Base-by-base conservation (phyloP, 2,113 vertebrate species). In the Coturnix japonica region DNA sequence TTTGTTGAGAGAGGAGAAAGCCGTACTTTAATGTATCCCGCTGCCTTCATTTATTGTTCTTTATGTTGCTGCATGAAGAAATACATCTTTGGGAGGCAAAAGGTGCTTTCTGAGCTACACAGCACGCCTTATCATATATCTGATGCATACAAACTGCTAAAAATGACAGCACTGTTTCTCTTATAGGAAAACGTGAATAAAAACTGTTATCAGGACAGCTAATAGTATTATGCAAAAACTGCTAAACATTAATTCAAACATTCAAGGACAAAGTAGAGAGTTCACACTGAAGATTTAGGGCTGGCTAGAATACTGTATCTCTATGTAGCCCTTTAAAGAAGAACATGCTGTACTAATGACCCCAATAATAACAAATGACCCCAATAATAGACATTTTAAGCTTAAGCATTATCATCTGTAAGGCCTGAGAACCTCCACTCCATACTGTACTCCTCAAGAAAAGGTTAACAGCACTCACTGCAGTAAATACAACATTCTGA, bases 401-500 rank as follows among this genome's bases (percentile, higher is more conserved):
- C 64, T 95, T 59, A 76, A 86, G 61, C 51, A 39, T 65, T 14
- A 49, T 7, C 30, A 57, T 41, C 41, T 25, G 15, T 35, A 41
- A 70, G 54, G 74, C 46, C 73, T 31, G 43, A 56, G 41, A 46
- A 25, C 43, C 20, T 71, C 30, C 31, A 11, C 11, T 33, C 69
- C 30, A 22, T 5, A 37, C 22, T 3, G 7, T 19, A 39, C 39
- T 81, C 35, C 85, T 83, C 77, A 87, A 87, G 60, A 53, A 66
- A 93, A 93, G 49, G 54, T 31, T 87, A 94, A 94, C 69, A 83
- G 69, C 57, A 51, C 77, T 59, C 30, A 67, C 72, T 89, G 51
- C 86, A 90, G 35, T 9, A 94, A 88, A 79, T 46, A 90, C 83
- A 94, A 78, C 51, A 73, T 31, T 75, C 89, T 85, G 67, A 9